Conservation (phyloP, 2,888 invertebrate species). For the Cerastis rubricosa region DNA sequence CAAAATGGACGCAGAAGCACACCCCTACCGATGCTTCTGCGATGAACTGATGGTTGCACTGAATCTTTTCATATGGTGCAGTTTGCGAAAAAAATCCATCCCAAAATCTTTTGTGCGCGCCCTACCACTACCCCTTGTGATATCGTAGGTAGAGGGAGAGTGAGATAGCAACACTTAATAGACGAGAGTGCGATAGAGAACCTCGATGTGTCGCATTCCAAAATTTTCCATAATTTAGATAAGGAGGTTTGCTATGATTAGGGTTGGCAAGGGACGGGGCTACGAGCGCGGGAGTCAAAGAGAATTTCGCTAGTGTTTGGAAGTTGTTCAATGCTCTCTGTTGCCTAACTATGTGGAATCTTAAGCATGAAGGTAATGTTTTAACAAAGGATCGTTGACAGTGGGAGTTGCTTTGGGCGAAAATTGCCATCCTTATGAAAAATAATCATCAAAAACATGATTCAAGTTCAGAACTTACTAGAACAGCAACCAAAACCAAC, state of each 20-base stretch:
- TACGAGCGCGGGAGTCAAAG: slow-evolving; percentile 34
- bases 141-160: slow-evolving; percentile 83
- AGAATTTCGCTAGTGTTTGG: slow-evolving; percentile 49
- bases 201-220: slow-evolving; percentile 85
- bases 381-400: background rate
- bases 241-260: slow-evolving; percentile 90
- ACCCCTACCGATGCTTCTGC: slow-evolving; percentile 53
- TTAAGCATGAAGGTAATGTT: slow-evolving; percentile 4
- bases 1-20: slow-evolving; percentile 59
- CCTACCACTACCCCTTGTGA: slow-evolving; percentile 86
- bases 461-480: background rate
- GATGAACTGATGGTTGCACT: slow-evolving; percentile 78
- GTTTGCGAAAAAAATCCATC: slow-evolving; percentile 88
- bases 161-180: slow-evolving; percentile 73
- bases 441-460: background rate
- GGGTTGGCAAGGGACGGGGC: slow-evolving; percentile 77
- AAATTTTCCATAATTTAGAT: slow-evolving; percentile 91
- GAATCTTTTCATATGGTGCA: slow-evolving; percentile 83
- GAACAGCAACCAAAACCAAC: slow-evolving; percentile 65
- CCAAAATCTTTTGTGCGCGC: slow-evolving; percentile 88
- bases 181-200: slow-evolving; percentile 78
- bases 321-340: slow-evolving; percentile 25
- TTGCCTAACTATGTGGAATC: slow-evolving; percentile 13
- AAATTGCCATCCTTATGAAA: background rate
- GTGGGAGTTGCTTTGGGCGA: background rate